phyloP scores from a whole-genome alignment of 2,113 vertebrate species.

The Balaenoptera acutorostrata region DNA sequence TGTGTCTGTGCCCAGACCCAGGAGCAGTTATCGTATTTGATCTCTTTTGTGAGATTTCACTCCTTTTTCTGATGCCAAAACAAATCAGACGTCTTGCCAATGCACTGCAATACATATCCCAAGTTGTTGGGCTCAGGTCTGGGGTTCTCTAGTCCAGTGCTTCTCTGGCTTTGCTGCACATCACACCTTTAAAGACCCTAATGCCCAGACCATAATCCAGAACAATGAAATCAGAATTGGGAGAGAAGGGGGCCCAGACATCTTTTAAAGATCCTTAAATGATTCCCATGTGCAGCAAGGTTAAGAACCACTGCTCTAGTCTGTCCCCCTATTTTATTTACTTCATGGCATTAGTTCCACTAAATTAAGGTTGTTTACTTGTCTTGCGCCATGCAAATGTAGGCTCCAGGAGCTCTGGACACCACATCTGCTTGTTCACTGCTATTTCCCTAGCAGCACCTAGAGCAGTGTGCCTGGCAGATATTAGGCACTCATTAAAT shows the following conservation, averaged over 20 bases:
- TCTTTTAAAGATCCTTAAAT: background rate
- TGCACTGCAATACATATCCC: background rate
- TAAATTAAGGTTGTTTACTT: background rate
- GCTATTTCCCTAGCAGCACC: background rate
- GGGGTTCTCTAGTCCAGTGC: background rate
- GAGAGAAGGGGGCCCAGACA: background rate
- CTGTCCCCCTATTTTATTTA: background rate
- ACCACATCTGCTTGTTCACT: background rate
- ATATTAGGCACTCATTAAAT: background rate
- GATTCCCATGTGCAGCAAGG: background rate
- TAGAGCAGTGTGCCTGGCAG: background rate
- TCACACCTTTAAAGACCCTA: background rate
- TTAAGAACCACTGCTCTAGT: background rate
- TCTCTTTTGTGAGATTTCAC: conserved; percentile 1
- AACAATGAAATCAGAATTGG: background rate
- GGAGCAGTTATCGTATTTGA: background rate
- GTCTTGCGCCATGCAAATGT: background rate
- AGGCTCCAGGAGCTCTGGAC: background rate
- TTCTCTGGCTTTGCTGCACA: background rate
- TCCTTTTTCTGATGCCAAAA: background rate
- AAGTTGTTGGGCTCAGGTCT: background rate
- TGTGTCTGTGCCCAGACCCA: background rate
- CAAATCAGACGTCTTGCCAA: conserved; percentile 23
- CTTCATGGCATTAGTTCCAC: background rate
- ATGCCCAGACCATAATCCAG: background rate